Evolutionary conservation across 2,797 vertebrate genomes (phyloP).

Genomic region (Sparus aurata): DNA sequence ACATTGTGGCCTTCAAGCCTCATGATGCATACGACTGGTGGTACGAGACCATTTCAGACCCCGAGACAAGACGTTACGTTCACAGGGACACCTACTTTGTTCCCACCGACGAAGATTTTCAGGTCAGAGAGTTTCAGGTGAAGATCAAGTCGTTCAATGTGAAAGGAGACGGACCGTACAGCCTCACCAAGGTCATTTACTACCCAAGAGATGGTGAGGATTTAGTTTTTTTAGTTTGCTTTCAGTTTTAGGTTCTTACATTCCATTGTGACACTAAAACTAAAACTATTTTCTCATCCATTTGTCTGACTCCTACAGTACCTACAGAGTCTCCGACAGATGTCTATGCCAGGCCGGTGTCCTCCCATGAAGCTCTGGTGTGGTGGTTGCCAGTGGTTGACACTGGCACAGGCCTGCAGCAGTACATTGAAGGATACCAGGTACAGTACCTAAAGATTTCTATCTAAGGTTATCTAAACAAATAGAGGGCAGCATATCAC

Average conservation of each 20-base stretch:
- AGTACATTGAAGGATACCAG: constrained; percentile 95
- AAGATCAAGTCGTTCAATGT: constrained; percentile 96
- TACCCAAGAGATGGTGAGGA: constrained; percentile 91
- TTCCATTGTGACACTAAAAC: background rate
- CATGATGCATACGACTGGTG: constrained; percentile 93
- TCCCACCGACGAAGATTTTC: constrained; percentile 81
- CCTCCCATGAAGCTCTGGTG: constrained; percentile 94
- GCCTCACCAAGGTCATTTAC: constrained; percentile 91
- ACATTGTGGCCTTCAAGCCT: constrained; percentile 95
- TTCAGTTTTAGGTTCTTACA: background rate
- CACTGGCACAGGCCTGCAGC: constrained; percentile 86
- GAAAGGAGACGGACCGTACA: constrained; percentile 95
- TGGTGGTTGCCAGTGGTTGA: constrained; percentile 93
- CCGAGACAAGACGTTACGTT: constrained; percentile 92
- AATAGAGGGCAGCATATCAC: too few species aligned
- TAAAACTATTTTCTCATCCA: background rate
- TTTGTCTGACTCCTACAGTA: constrained; percentile 78
- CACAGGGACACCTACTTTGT: constrained; percentile 89
- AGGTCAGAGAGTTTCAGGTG: constrained; percentile 94
- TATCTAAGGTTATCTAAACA: background rate
- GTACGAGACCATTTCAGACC: constrained; percentile 94
- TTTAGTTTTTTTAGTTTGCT: background rate
- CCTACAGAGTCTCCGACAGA: constrained; percentile 93
- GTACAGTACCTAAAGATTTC: constrained; percentile 67
- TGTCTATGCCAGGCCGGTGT: constrained; percentile 90